Base-by-base conservation (phyloP, 1,140 invertebrate genomes). In the Cardiocondyla obscurior region DNA sequence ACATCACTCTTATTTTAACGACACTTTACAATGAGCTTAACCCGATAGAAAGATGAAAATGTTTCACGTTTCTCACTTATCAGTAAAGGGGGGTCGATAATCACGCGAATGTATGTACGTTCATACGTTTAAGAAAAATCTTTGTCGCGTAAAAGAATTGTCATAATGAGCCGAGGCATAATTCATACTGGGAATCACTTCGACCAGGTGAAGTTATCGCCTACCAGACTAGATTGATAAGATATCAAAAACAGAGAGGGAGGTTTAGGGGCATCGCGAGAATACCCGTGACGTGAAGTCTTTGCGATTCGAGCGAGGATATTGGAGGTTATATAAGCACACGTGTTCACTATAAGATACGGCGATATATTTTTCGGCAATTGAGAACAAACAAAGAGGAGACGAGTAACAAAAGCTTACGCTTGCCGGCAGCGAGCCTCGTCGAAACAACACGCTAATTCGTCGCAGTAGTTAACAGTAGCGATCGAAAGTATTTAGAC, bases 1-100 rank as follows among this genome's bases (percentile, higher is more conserved):
- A 87, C 85, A 87, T 86, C 42, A 60, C 64, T 81, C 79, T 72
- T 70, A 39, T 19, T 83, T 57, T 72, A 12, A 19, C 72, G 44
- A 62, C 57, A 72, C 79, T n/a, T 79, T 69, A 77, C 4, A 16
- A 81, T 67, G 83, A 82, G 44, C 60, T n/a, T 81, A 86, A 53
- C 55, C 28, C 53, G 28, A 58, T 49, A 57, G 30, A 58, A 64
- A 12, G 53, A 83, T 82, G 62, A 85, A 49, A 82, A 19, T 16
- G 84, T 62, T 84, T 65, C 69, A 86, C 57, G 39, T 69, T 81
- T 60, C 16, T 49, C 53, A 73, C 55, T 74, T 83, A 83, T 65
- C 49, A 25, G 70, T 51, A 72, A 25, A n/a, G 83, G 58, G 64
- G 36, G 55, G 55, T 81, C 85, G 82, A 81, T 85, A 58, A 81